Evolutionary conservation across 2,113 vertebrate species (phyloP).

Genomic region (Calidris pygmaea): DNA sequence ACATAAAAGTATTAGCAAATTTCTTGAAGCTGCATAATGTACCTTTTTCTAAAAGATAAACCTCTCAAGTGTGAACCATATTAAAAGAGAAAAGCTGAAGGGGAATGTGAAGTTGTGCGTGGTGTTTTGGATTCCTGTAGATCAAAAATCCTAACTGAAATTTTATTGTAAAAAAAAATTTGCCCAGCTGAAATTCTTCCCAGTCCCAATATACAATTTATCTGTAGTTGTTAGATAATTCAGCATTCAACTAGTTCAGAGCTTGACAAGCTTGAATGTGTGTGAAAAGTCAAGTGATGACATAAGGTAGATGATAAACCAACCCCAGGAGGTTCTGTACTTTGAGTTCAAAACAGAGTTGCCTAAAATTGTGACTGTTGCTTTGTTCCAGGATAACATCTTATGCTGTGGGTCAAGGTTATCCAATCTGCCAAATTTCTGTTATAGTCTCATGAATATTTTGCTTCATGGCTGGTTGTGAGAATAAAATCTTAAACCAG

Average conservation of each 20-base stretch:
- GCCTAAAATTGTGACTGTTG: neutral
- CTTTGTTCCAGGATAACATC: neutral
- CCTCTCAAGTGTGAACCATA: neutral
- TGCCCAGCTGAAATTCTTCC: neutral
- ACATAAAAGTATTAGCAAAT: neutral
- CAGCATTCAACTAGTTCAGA: neutral
- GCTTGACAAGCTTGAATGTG: neutral
- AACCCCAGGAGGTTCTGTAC: neutral
- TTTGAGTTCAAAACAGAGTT: neutral
- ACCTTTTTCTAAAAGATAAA: neutral
- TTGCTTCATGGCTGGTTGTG: neutral
- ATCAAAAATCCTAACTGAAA: neutral
- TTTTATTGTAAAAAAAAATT: neutral
- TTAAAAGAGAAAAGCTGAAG: neutral
- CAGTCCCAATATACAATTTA: neutral
- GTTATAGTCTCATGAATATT: neutral
- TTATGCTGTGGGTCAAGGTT: neutral
- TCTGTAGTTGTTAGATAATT: neutral
- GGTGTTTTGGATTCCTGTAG: neutral
- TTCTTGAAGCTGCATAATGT: neutral
- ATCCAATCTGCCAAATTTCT: neutral
- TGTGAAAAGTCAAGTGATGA: neutral
- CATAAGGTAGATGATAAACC: neutral
- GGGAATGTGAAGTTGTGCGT: neutral
- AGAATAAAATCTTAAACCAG: neutral